Evolutionary conservation across 2,888 invertebrate species (phyloP).

Genomic region (Leucophenga montana): DNA sequence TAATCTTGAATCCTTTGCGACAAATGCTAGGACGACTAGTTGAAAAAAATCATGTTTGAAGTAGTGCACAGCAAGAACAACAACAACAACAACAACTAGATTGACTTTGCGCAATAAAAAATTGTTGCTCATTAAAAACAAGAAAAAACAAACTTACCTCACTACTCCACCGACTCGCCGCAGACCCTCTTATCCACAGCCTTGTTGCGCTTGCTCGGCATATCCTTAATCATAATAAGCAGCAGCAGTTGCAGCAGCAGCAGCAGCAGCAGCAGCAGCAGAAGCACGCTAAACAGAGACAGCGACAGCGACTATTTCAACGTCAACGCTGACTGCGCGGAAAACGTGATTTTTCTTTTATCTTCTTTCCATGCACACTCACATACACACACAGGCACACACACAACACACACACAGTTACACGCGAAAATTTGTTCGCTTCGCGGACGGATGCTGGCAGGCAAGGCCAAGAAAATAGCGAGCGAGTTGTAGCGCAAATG

Average conservation of each 20-base stretch:
- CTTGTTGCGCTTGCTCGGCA: slow-evolving; percentile 35
- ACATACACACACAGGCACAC: slow-evolving; percentile 19
- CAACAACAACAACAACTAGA: slow-evolving; percentile 31
- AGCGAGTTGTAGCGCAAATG: slow-evolving; percentile 2
- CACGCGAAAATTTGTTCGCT: slow-evolving; percentile 24
- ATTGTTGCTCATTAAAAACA: slow-evolving; percentile 33
- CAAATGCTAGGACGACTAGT: slow-evolving; percentile 7
- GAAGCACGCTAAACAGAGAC: slow-evolving; percentile 64
- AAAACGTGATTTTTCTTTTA: slow-evolving; percentile 21
- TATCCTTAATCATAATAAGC: slow-evolving; percentile 67
- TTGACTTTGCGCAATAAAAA: slow-evolving; percentile 39
- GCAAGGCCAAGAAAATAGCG: not conserved
- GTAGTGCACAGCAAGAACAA: slow-evolving; percentile 17
- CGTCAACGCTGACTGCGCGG: slow-evolving; percentile 22
- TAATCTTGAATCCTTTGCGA: slow-evolving; percentile 58
- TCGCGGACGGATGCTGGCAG: slow-evolving; percentile 46
- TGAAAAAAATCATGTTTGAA: slow-evolving; percentile 10
- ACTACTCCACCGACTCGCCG: slow-evolving; percentile 18
- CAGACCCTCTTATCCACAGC: not conserved
- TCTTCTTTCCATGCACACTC: not conserved
- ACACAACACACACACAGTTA: slow-evolving; percentile 10
- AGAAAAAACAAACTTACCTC: slow-evolving; percentile 42
- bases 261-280: no score
- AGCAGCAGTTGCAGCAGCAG: no score
- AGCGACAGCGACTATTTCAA: slow-evolving; percentile 56